phyloP scores from a whole-genome alignment of 1,140 invertebrate genomes.

The Caenorhabditis briggsae region DNA sequence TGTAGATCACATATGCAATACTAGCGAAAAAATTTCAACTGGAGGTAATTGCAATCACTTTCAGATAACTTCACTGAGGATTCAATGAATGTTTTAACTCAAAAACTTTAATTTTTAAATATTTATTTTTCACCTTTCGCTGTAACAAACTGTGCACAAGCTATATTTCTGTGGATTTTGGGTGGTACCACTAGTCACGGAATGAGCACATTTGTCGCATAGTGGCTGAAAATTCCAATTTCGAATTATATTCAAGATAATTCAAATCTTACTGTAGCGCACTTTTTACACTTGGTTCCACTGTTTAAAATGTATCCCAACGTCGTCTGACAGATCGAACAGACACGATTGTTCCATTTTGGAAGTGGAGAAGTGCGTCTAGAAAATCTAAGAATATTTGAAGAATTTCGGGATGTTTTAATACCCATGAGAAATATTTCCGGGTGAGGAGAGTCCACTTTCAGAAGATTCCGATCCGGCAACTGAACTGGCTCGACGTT shows the following conservation, averaged over 20 bases:
- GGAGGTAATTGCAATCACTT: too few species aligned
- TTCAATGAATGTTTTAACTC: too few species aligned
- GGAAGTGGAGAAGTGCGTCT: conserved; percentile 33
- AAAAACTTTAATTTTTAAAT: background rate
- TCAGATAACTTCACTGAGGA: too few species aligned
- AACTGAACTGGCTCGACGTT: conserved; percentile 17
- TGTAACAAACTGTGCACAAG: conserved; percentile 30
- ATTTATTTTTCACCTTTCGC: background rate
- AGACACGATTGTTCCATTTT: conserved; percentile 36
- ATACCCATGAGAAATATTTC: conserved; percentile 38
- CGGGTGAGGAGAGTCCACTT: conserved; percentile 36
- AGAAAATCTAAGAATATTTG: background rate
- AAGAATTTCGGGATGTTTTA: background rate
- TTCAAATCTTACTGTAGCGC: background rate
- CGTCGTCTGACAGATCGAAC: conserved; percentile 16
- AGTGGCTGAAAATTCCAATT: background rate
- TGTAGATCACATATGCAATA: too few species aligned
- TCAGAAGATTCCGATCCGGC: conserved; percentile 37
- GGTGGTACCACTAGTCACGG: background rate
- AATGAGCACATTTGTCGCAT: conserved; percentile 37
- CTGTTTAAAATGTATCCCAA: conserved; percentile 36
- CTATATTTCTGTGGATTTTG: conserved; percentile 44
- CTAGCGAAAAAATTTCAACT: too few species aligned
- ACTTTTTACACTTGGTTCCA: conserved; percentile 43
- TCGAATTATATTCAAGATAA: background rate